Conservation (phyloP, 1,140 invertebrate genomes). For the Palaemon carinicauda region DNA sequence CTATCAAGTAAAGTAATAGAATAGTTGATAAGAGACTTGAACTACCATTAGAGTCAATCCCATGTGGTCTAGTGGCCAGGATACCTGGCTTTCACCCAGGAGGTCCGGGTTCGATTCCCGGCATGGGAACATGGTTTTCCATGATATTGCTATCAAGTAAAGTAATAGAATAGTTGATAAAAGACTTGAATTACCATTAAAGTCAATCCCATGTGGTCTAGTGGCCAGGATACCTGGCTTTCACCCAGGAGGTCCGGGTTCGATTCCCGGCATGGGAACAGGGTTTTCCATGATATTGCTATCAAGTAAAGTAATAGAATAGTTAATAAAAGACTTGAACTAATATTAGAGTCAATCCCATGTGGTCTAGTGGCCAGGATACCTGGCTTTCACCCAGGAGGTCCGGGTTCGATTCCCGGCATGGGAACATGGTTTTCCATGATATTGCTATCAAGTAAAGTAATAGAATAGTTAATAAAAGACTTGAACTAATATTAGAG, state of each 20-base stretch:
- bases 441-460: too few species aligned
- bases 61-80: slow-evolving; percentile 66
- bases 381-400: slow-evolving; percentile 66
- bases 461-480: too few species aligned
- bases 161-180: too few species aligned
- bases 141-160: too few species aligned
- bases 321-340: too few species aligned
- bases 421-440: too few species aligned
- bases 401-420: slow-evolving; percentile 67
- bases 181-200: too few species aligned
- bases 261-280: slow-evolving; percentile 64
- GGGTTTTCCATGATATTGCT: too few species aligned
- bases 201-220: slow-evolving; percentile 62
- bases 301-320: too few species aligned
- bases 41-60: slow-evolving; percentile 27
- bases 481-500: too few species aligned
- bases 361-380: slow-evolving; percentile 67
- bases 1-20: too few species aligned
- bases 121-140: slow-evolving; percentile 56
- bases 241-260: slow-evolving; percentile 67
- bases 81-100: slow-evolving; percentile 67
- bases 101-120: slow-evolving; percentile 67
- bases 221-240: slow-evolving; percentile 67
- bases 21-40: too few species aligned
- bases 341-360: slow-evolving; percentile 39